A percentile compares a stretch with the other conserved stretches of the same genome.
Conservation (phyloP, 2,113 vertebrate genomes). For the Burhinus oedicnemus region DNA sequence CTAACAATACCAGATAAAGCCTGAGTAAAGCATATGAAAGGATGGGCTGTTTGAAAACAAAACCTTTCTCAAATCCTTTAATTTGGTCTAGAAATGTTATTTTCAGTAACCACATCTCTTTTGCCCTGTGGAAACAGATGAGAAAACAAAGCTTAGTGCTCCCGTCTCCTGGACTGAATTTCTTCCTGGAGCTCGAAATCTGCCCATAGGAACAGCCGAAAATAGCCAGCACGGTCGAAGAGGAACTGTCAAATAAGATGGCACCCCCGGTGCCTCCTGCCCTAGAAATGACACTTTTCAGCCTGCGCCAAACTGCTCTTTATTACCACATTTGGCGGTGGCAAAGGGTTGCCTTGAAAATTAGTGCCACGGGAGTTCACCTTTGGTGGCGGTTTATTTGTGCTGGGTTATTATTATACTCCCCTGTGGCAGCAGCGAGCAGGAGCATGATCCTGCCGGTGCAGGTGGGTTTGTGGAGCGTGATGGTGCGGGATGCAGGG, state of each 20-base stretch:
- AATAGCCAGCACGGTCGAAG: background rate
- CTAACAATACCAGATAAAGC: background rate
- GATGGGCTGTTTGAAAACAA: background rate
- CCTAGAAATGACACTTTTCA: background rate
- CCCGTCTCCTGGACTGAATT: background rate
- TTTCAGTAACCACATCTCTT: background rate
- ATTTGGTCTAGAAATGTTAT: background rate
- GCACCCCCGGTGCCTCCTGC: background rate
- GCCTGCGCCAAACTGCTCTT: background rate
- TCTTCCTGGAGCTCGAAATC: background rate
- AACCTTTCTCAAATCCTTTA: background rate
- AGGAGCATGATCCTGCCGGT: accelerated
- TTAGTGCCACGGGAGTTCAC: background rate
- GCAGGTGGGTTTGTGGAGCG: background rate
- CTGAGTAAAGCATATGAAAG: background rate
- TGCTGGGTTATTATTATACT: background rate
- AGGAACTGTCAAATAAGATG: background rate
- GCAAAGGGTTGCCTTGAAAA: background rate
- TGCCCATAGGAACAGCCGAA: background rate
- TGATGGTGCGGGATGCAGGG: background rate
- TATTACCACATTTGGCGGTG: background rate
- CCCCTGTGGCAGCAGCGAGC: accelerated
- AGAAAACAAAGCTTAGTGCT: background rate
- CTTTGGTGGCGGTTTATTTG: background rate
- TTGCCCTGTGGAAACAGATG: background rate